These are phyloP conservation scores for Adelphocoris suturalis DNA, from an alignment of 2,888 invertebrate species.

Conservation along the genomic window DNA sequence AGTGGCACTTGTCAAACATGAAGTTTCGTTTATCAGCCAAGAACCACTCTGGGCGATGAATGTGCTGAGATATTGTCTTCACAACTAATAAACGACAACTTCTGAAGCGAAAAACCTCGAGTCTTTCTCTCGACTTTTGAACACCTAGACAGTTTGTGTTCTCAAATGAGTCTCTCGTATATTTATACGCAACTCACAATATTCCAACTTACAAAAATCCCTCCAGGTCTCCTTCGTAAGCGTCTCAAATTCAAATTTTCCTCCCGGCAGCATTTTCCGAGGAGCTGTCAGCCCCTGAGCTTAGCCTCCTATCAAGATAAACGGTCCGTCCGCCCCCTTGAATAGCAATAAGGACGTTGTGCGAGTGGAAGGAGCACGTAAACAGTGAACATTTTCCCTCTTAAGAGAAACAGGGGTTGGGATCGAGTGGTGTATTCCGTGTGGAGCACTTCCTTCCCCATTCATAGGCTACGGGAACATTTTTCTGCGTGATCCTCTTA, in stretches of 20 bases:
- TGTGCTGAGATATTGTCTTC: no score
- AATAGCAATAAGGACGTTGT: not conserved
- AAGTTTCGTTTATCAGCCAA: no score
- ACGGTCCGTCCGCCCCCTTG: not conserved
- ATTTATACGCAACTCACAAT: no score
- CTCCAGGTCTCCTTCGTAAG: not conserved
- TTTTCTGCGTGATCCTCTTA: not conserved
- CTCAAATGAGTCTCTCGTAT: no score
- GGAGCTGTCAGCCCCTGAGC: constrained; percentile 2
- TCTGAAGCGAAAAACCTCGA: no score
- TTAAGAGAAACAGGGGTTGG: not conserved
- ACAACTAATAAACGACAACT: no score
- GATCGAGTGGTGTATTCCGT: not conserved
- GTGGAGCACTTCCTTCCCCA: not conserved
- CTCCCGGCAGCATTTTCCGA: not conserved
- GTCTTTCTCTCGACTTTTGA: no score
- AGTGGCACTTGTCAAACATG: no score
- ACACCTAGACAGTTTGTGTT: no score
- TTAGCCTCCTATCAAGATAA: constrained; percentile 5
- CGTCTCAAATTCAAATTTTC: constrained; percentile 9
- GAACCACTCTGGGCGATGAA: no score
- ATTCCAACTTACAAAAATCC: not conserved
- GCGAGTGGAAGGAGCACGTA: constrained; percentile 13
- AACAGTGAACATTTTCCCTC: constrained; percentile 23
- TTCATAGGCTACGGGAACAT: not conserved